Evolutionary conservation across 2,113 vertebrate species (phyloP), one percentile per base, ranked within the genome.

Genomic region (Thamnaconus septentrionalis): DNA sequence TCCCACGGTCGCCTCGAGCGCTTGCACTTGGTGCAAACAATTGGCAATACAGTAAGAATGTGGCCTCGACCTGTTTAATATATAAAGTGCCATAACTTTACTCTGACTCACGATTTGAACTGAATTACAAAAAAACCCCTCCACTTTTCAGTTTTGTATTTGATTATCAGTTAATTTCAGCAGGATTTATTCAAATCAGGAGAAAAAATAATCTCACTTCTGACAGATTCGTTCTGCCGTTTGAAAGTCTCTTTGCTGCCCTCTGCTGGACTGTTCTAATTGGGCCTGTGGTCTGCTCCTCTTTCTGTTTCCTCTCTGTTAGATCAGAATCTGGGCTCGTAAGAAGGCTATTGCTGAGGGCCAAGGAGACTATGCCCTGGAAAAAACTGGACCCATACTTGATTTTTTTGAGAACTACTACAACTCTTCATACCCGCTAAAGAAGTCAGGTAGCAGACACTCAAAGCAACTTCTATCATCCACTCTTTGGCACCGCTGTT

Each of bases 321-420:
- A 98, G 96, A 93, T 97, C 64, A 87, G 94, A 49, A 94, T 98
- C 83, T 98, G 96, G 94, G 95, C 94, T 64, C 93, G 96, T 6
- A 93, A 75, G 6, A 60, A 72, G 2, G 95, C 95, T 41, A 95
- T 94, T 0, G 0, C 0, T 0, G 71, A 74, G 0, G 78, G 70
- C 0, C 95, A 96, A 3, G 94, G 93, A 0, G 0, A 0, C 0
- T 98, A 98, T 0, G 93, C 95, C 0, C 87, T 95, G 10, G 43
- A 3, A 0, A 88, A 93, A 56, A 95, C 95, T 0, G 86, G 92
- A 41, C 80, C 18, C 59, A 96, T 98, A 63, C 87, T 98, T 39
- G 12, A 0, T 0, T 98, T 94, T 88, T 97, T 93, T 4, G 89
- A 92, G 41, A 0, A 0, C 0, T 92, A 95, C 79, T 98, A 96